Evolutionary conservation across 2,797 vertebrate genomes (phyloP).

Genomic region (Enteromius unitaeniatus): DNA sequence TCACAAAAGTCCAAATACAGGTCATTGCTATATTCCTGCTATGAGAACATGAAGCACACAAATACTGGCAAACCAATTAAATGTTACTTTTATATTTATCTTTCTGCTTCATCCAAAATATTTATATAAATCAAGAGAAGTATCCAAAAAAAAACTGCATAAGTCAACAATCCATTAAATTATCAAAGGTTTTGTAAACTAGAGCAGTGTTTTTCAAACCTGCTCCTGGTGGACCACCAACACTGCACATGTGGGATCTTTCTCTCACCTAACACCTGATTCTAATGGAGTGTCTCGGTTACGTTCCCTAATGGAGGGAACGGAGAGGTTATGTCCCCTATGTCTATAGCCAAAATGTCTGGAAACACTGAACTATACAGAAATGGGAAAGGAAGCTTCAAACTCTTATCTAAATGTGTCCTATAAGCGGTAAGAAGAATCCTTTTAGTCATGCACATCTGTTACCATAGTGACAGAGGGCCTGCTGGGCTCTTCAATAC

Average conservation of each 20-base stretch:
- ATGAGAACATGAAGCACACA: neutral
- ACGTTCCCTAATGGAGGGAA: no score
- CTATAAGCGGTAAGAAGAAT: constrained; percentile 26
- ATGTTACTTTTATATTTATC: neutral
- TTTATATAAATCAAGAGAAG: constrained; percentile 17
- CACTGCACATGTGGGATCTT: neutral
- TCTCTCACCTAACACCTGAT: constrained; percentile 2
- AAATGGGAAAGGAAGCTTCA: constrained; percentile 10
- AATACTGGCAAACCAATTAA: constrained; percentile 22
- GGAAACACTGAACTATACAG: neutral
- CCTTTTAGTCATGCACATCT: constrained; percentile 43
- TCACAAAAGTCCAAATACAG: constrained; percentile 14
- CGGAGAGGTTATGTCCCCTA: no score
- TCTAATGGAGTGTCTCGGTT: neutral
- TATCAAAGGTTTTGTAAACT: constrained; percentile 1
- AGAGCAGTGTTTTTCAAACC: constrained; percentile 4
- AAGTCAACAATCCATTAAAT: constrained; percentile 21
- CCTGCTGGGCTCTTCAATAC: constrained; percentile 29
- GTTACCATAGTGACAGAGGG: constrained; percentile 56
- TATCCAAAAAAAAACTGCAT: neutral
- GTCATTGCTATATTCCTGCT: neutral
- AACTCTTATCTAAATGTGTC: constrained; percentile 11
- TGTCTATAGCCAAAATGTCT: neutral
- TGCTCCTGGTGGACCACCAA: constrained; percentile 14
- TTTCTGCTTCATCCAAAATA: neutral